These are phyloP conservation scores for Eupithecia centaureata DNA, from an alignment of 2,888 invertebrate species.

Conservation along the genomic window DNA sequence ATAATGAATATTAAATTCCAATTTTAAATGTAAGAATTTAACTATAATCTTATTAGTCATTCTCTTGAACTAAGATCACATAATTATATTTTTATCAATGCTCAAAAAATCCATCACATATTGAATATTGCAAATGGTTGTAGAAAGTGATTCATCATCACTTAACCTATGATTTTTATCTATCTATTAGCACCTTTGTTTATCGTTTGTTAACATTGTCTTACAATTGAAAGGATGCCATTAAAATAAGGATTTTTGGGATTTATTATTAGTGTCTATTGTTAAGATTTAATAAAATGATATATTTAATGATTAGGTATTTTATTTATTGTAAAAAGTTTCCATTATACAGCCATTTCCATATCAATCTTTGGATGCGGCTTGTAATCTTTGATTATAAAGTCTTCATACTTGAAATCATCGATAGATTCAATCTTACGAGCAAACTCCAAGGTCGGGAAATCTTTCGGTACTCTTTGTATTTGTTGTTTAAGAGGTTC, in stretches of 20 bases:
- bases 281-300: constrained; percentile 56
- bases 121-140: background rate
- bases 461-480: constrained; percentile 89
- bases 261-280: constrained; percentile 62
- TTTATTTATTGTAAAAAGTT: constrained; percentile 12
- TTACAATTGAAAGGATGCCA: constrained; percentile 47
- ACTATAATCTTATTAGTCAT: no score
- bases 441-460: constrained; percentile 92
- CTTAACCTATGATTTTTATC: background rate
- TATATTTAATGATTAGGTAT: constrained; percentile 26
- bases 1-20: no score
- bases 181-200: constrained; percentile 13
- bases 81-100: background rate
- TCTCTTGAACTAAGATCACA: background rate
- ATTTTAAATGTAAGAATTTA: background rate
- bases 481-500: constrained; percentile 92
- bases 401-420: constrained; percentile 94
- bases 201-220: constrained; percentile 7
- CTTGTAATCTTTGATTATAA: constrained; percentile 92
- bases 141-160: background rate
- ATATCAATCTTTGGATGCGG: constrained; percentile 95
- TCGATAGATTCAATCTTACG: constrained; percentile 90
- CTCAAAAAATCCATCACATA: background rate
- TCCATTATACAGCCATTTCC: constrained; percentile 92
- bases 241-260: constrained; percentile 56